Conservation (phyloP, 2,888 invertebrate genomes). For the Craniophora ligustri region DNA sequence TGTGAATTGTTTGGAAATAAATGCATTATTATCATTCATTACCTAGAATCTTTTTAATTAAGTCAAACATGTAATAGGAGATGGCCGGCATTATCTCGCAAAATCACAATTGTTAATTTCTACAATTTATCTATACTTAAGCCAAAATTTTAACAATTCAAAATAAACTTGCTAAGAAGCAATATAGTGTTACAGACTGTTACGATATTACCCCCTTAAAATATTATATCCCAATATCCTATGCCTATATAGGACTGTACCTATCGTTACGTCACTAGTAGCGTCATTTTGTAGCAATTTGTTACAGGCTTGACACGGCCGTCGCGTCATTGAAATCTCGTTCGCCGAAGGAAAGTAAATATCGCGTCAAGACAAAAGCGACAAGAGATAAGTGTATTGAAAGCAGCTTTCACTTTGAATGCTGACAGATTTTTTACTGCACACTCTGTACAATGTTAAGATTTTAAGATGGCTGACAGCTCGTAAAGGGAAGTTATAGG, state of each 20-base stretch:
- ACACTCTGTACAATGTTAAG: slow-evolving; percentile 10
- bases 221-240: background rate
- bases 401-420: slow-evolving; percentile 14
- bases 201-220: background rate
- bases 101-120: too few species aligned
- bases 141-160: too few species aligned
- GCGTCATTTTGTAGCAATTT: slow-evolving; percentile 12
- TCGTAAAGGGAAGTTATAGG: slow-evolving; percentile 40
- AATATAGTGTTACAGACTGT: too few species aligned
- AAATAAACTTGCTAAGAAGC: too few species aligned
- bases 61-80: too few species aligned
- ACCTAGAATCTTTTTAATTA: too few species aligned
- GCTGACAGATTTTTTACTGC: slow-evolving; percentile 7
- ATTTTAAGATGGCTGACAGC: slow-evolving; percentile 21
- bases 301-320: slow-evolving; percentile 6
- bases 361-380: slow-evolving; percentile 4
- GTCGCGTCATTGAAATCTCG: slow-evolving; percentile 17
- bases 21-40: too few species aligned
- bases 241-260: slow-evolving; percentile 1
- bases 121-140: too few species aligned
- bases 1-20: too few species aligned
- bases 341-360: slow-evolving; percentile 8
- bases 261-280: slow-evolving; percentile 3
- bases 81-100: too few species aligned
- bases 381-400: slow-evolving; percentile 5